A percentile compares a stretch with the other conserved stretches of the same genome.
These are phyloP conservation scores for Motacilla tschutschensis DNA, from an alignment of 2,113 vertebrate species.

Conservation along the genomic window DNA sequence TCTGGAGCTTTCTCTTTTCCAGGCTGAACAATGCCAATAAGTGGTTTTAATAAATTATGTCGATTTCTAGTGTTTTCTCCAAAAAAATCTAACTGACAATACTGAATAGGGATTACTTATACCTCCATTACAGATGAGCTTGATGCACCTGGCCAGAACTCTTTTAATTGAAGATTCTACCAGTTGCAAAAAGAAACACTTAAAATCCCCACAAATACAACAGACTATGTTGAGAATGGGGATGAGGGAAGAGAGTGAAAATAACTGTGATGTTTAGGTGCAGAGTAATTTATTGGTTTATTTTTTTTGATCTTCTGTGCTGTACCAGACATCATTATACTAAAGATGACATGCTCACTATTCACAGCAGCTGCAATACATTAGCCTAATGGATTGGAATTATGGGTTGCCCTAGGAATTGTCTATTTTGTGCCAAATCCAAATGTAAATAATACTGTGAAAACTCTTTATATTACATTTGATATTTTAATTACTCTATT, in stretches of 20 bases:
- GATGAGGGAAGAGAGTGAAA: neutral
- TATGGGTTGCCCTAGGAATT: slow-evolving; percentile 59
- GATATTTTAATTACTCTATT: neutral
- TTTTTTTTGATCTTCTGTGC: slow-evolving; percentile 51
- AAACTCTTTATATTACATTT: slow-evolving; percentile 31
- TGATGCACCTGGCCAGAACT: neutral
- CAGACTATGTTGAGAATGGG: neutral
- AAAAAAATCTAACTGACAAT: neutral
- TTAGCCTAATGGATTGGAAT: slow-evolving; percentile 74
- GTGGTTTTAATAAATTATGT: neutral
- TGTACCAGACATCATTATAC: slow-evolving; percentile 41
- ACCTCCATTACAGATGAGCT: neutral
- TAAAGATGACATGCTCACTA: slow-evolving; percentile 49
- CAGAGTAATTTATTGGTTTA: slow-evolving; percentile 38
- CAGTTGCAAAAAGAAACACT: neutral
- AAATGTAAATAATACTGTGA: slow-evolving; percentile 57
- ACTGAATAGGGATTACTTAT: neutral
- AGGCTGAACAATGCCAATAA: neutral
- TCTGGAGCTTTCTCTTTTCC: neutral
- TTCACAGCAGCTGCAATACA: slow-evolving; percentile 67
- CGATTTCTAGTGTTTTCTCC: neutral
- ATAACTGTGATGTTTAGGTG: neutral
- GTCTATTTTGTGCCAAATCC: slow-evolving; percentile 56
- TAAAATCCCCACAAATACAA: neutral
- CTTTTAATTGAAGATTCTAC: neutral